Evolutionary conservation across 2,113 vertebrate species (phyloP).

Genomic region (Rhegmatorhina hoffmannsi): DNA sequence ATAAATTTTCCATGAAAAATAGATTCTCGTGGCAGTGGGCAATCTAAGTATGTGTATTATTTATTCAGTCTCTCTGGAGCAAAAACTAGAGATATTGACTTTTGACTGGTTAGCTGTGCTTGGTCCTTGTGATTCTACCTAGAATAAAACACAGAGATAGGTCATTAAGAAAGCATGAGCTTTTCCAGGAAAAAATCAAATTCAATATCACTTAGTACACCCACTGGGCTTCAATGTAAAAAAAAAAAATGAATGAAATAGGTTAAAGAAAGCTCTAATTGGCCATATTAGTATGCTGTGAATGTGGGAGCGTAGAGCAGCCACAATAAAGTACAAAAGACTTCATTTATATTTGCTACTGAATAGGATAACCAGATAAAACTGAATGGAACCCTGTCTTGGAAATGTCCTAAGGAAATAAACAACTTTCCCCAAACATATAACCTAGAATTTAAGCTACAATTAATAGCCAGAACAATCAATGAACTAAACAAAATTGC

Average conservation of each 20-base stretch:
- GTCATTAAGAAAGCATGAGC: neutral
- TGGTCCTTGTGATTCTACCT: neutral
- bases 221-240: neutral
- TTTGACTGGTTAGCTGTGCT: neutral
- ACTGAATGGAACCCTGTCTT: neutral
- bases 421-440: neutral
- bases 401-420: neutral
- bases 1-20: slow-evolving; percentile 43
- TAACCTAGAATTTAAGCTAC: neutral
- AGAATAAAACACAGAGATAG: neutral
- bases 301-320: neutral
- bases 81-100: slow-evolving; percentile 30
- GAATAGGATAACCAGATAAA: neutral
- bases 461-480: neutral
- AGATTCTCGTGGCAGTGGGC: neutral
- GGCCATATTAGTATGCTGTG: neutral
- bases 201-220: neutral
- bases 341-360: neutral
- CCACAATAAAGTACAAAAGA: neutral
- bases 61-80: slow-evolving; percentile 10
- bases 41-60: slow-evolving; percentile 22
- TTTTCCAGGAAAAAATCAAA: neutral
- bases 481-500: neutral
- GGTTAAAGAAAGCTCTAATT: neutral
- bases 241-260: neutral